These are phyloP conservation scores for Protobothrops mucrosquamatus DNA, from an alignment of 2,113 vertebrate genomes.

Conservation along the genomic window DNA sequence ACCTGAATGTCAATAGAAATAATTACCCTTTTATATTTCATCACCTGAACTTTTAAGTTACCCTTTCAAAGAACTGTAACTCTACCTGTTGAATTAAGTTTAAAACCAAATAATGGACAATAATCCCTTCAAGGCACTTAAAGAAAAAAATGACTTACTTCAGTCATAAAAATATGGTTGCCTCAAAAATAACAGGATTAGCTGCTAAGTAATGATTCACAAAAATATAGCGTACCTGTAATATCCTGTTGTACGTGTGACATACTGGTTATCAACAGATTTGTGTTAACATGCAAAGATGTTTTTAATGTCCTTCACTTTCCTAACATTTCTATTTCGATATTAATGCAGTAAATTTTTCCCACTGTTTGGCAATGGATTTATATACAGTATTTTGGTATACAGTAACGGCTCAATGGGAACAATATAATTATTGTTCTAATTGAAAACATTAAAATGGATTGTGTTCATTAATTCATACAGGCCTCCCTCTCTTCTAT, in stretches of 20 bases:
- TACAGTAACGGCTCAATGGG: not conserved
- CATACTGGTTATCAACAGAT: not conserved
- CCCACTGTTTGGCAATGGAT: not conserved
- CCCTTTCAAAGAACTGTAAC: not conserved
- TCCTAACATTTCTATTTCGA: not conserved
- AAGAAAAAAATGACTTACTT: not conserved
- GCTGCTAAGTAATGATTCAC: not conserved
- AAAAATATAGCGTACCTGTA: not conserved
- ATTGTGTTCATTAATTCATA: not conserved
- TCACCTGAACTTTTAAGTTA: not conserved
- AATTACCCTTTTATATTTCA: not conserved
- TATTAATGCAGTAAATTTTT: not conserved
- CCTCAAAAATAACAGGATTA: not conserved
- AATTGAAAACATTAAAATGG: not conserved
- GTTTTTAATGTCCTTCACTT: not conserved
- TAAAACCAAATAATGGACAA: not conserved
- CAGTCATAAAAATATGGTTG: not conserved
- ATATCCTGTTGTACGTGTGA: not conserved
- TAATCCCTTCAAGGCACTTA: not conserved
- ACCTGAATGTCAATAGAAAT: not conserved
- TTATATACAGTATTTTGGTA: not conserved
- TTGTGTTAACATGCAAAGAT: not conserved
- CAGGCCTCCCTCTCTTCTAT: not conserved
- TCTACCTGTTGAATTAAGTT: not conserved
- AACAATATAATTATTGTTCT: not conserved